Conservation (phyloP, 1,140 invertebrate genomes). For the Trypoxylus dichotomus region DNA sequence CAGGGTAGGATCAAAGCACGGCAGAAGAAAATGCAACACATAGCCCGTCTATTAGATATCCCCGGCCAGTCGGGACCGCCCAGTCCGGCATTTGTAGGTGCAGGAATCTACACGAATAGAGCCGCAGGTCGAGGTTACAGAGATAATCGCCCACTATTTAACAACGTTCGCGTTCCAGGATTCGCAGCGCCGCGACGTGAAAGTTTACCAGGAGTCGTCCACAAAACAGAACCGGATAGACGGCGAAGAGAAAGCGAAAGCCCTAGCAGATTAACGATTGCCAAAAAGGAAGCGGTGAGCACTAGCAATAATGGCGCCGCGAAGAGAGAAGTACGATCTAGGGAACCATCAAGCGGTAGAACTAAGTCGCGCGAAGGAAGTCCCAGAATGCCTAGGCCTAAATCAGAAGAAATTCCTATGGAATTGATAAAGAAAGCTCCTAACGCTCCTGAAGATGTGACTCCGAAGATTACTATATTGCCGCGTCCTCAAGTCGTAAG, state of each 20-base stretch:
- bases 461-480: constrained; percentile 49
- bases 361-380: constrained; percentile 70
- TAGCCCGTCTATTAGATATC: constrained; percentile 88
- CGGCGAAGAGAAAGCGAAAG: constrained; percentile 43
- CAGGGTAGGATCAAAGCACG: constrained; percentile 92
- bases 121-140: constrained; percentile 55
- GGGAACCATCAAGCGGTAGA: constrained; percentile 49
- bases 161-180: constrained; percentile 65
- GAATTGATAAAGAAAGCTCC: constrained; percentile 61
- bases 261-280: constrained; percentile 40
- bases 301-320: constrained; percentile 34
- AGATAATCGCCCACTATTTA: constrained; percentile 65
- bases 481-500: constrained; percentile 50
- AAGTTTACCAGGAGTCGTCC: constrained; percentile 49
- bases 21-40: constrained; percentile 94
- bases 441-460: constrained; percentile 49
- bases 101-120: constrained; percentile 49
- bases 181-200: constrained; percentile 68
- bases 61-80: constrained; percentile 62
- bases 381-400: constrained; percentile 70
- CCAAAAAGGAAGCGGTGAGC: constrained; percentile 30
- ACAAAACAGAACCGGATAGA: constrained; percentile 44
- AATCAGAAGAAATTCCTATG: constrained; percentile 81
- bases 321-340: constrained; percentile 44
- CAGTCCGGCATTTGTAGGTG: constrained; percentile 51